Conservation (phyloP, 2,797 vertebrate genomes). For the Cirrhinus mrigala region DNA sequence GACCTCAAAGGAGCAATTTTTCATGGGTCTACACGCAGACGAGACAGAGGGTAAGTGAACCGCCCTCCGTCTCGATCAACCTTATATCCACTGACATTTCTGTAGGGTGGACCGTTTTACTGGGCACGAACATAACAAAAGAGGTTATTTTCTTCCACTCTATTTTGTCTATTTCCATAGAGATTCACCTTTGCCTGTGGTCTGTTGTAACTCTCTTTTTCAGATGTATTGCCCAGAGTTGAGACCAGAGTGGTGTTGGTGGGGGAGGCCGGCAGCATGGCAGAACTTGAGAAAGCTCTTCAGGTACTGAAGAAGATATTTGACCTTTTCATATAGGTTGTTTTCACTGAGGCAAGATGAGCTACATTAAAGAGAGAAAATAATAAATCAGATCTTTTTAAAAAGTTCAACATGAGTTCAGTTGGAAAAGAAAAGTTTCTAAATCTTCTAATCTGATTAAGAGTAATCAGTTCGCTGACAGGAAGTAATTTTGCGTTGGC, state of each 20-base stretch:
- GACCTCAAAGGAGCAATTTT: slow-evolving; percentile 85
- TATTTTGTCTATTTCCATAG: slow-evolving; percentile 44
- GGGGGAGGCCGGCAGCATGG: slow-evolving; percentile 82
- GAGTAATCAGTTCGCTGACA: slow-evolving; percentile 5
- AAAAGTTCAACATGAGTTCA: background rate
- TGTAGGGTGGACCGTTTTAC: background rate
- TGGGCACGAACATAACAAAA: slow-evolving; percentile 33
- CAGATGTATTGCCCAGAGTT: slow-evolving; percentile 90
- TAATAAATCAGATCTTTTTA: background rate
- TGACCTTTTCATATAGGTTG: background rate
- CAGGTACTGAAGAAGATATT: slow-evolving; percentile 77
- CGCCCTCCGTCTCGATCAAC: background rate
- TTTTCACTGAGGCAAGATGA: background rate
- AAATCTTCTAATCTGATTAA: slow-evolving; percentile 18
- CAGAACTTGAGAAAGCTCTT: slow-evolving; percentile 87
- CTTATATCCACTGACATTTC: slow-evolving; percentile 26
- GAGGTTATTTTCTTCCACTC: slow-evolving; percentile 19
- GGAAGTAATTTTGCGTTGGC: slow-evolving; percentile 4
- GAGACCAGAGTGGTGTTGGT: slow-evolving; percentile 91
- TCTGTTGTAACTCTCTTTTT: slow-evolving; percentile 45
- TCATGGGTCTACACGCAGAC: slow-evolving; percentile 74
- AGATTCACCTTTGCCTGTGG: slow-evolving; percentile 38
- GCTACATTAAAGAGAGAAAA: background rate
- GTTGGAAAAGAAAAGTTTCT: background rate
- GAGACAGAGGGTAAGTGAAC: slow-evolving; percentile 84